Evolutionary conservation across 2,888 invertebrate genomes (phyloP), one percentile per base, ranked within the genome.

Genomic region (Xestobium rufovillosum): DNA sequence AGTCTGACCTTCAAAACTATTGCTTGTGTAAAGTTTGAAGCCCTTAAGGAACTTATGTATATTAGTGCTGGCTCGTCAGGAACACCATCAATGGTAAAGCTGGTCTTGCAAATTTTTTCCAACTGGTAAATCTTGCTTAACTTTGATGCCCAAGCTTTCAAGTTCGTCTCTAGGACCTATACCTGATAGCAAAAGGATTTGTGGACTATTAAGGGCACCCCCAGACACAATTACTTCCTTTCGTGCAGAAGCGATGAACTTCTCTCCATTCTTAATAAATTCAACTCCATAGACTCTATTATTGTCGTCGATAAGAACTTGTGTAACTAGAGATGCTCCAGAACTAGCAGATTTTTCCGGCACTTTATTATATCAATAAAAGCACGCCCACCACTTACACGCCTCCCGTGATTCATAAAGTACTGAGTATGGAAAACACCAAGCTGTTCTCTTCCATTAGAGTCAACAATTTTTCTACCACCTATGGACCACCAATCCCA

Each of bases 171-270:
- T 31, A 1, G 56, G 56, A 3, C 58, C 58, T n/a, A 58, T 42
- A 11, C 56, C 58, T 12, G 54, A 56, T 4, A 56, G 33, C 53
- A 55, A 52, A 8, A 58, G 34, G 2, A 57, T 31, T 37, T 53
- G 54, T 1, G 57, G 56, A 6, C 9, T 76, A 48, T 83, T 85
- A 39, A 89, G 78, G 1, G 86, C 76, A 0, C 88, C 88, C 2
- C 80, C 84, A 6, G 81, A 76, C 2, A 87, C 44, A 36, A 89
- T 78, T 0, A 88, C 76, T 62, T 83, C 83, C 49, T 72, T 76
- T 27, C 70, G 65, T 0, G 79, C 81, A 36, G 52, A 56, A 0
- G 75, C 73, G 28, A 63, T 61, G 16, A 63, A 61, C 27, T 58
- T 61, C 36, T 63, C 48, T 1, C 67, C 64, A 35, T 68, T 64